These are phyloP conservation scores for Percopsis transmontana DNA, from an alignment of 2,113 vertebrate species.

Conservation along the genomic window DNA sequence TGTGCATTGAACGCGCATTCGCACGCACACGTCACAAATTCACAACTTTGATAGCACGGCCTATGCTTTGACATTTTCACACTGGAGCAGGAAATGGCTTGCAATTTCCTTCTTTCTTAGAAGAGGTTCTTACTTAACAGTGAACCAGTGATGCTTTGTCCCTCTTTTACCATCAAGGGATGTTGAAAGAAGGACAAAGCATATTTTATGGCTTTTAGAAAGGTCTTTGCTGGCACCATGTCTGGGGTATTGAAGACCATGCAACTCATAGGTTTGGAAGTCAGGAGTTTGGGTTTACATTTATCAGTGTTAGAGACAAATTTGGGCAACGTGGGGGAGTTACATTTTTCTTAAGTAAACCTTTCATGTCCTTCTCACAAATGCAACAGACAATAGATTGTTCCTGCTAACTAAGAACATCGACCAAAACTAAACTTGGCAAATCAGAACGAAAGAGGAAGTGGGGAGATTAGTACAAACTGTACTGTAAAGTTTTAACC, in stretches of 20 bases:
- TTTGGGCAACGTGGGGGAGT: neutral
- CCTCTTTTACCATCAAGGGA: neutral
- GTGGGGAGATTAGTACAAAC: neutral
- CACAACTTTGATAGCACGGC: conserved; percentile 2
- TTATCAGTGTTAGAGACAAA: neutral
- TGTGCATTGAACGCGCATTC: neutral
- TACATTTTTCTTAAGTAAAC: neutral
- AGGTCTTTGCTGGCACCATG: no score
- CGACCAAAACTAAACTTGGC: neutral
- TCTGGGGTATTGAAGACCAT: no score
- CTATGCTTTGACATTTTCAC: neutral
- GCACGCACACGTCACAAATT: conserved; percentile 6
- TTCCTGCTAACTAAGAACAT: conserved; percentile 5
- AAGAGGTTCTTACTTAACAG: conserved; percentile 27
- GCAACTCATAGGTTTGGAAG: no score
- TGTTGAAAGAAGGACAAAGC: neutral
- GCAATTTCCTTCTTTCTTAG: conserved; percentile 45
- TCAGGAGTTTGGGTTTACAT: no score
- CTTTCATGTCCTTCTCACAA: neutral
- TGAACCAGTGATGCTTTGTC: conserved; percentile 15
- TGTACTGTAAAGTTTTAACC: neutral
- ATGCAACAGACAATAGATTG: neutral
- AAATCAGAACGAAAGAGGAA: neutral
- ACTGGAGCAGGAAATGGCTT: conserved; percentile 34
- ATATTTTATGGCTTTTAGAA: no score